phyloP scores from a whole-genome alignment of 1,140 invertebrate species.

The Caenorhabditis briggsae region DNA sequence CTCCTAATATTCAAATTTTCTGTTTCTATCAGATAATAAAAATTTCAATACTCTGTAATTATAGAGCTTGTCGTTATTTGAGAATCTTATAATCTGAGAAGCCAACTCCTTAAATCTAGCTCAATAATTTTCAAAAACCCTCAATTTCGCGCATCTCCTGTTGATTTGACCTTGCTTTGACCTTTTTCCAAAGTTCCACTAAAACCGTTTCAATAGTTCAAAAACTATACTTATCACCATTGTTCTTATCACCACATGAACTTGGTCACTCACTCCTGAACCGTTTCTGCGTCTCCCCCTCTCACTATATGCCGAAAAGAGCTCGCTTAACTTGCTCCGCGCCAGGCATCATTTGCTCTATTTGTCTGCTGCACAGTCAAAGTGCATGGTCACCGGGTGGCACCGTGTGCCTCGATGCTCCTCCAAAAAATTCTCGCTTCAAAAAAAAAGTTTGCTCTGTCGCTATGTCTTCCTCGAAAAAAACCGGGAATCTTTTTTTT shows the following conservation, averaged over 20 bases:
- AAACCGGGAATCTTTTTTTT: neutral
- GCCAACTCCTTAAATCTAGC: too few relatives aligned
- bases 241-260: neutral
- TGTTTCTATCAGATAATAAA: too few relatives aligned
- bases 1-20: too few relatives aligned
- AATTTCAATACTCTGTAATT: too few relatives aligned
- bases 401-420: conserved; percentile 27
- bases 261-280: neutral
- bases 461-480: neutral
- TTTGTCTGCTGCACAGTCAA: conserved; percentile 2
- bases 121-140: too few relatives aligned
- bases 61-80: too few relatives aligned
- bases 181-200: too few relatives aligned
- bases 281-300: neutral
- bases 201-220: neutral
- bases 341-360: conserved; percentile 14
- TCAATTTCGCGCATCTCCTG: too few relatives aligned
- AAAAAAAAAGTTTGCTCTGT: neutral
- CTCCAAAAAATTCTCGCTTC: neutral
- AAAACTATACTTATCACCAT: neutral
- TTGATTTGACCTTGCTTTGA: too few relatives aligned
- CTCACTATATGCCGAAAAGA: neutral
- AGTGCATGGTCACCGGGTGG: conserved; percentile 55
- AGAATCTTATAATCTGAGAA: too few relatives aligned
- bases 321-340: neutral